phyloP scores from a whole-genome alignment of 2,113 vertebrate species.

The Garra rufa region DNA sequence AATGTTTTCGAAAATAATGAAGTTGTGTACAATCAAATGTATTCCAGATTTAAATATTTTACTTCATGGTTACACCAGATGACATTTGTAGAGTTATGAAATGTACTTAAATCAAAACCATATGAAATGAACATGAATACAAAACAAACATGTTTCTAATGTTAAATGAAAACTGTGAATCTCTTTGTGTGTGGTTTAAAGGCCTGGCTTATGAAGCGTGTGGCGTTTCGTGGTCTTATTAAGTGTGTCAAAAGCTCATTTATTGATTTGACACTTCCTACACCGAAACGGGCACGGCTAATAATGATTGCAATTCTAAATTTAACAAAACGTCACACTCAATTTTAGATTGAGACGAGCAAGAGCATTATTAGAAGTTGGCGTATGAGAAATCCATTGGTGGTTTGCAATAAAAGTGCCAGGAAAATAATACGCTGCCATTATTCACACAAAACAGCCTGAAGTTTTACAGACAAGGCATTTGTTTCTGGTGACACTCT shows the following conservation, averaged over 20 bases:
- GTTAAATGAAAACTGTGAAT: not conserved
- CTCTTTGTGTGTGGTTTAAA: constrained; percentile 6
- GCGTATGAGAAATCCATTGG: not conserved
- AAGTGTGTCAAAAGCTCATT: constrained; percentile 34
- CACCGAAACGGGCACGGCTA: not conserved
- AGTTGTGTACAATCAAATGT: not conserved
- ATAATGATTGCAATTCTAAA: constrained; percentile 27
- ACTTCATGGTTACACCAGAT: not conserved
- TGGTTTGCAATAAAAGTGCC: constrained; percentile 12
- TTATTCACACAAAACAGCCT: constrained; percentile 11
- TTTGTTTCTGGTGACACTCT: constrained; percentile 1
- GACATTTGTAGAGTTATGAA: not conserved
- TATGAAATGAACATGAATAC: not conserved
- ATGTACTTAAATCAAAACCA: not conserved
- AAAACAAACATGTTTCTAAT: not conserved
- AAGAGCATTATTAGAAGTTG: not conserved
- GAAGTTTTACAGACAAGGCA: not conserved
- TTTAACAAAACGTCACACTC: constrained; percentile 12
- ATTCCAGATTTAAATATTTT: not conserved
- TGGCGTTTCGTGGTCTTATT: constrained; percentile 21
- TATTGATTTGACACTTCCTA: constrained; percentile 15
- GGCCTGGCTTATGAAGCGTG: not conserved
- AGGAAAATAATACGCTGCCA: not conserved
- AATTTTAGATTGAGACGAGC: constrained; percentile 3
- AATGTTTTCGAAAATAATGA: not conserved